Conservation (phyloP, 2,113 vertebrate genomes). For the Hiodon tergisus region DNA sequence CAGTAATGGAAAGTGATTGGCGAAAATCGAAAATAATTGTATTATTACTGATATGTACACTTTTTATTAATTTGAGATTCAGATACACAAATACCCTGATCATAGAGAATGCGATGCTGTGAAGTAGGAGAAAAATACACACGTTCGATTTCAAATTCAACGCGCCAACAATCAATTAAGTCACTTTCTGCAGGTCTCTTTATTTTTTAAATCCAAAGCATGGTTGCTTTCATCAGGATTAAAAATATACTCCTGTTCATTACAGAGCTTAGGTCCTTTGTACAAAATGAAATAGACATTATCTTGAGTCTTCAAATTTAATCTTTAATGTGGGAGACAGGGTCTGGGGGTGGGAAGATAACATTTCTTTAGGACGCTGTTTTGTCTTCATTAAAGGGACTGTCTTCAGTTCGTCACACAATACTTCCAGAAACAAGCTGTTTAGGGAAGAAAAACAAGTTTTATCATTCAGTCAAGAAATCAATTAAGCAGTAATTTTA, state of each 20-base stretch:
- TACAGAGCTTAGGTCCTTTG: constrained; percentile 9
- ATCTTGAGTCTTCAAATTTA: constrained; percentile 12
- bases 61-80: no score
- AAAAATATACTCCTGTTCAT: constrained; percentile 58
- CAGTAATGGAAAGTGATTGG: no score
- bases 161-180: constrained; percentile 7
- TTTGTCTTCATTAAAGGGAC: background rate
- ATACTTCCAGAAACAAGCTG: constrained; percentile 80
- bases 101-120: background rate
- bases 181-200: constrained; percentile 41
- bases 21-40: no score
- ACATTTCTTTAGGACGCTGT: constrained; percentile 11
- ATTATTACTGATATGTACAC: no score
- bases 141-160: constrained; percentile 11
- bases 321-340: constrained; percentile 23
- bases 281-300: constrained; percentile 34
- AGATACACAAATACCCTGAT: no score
- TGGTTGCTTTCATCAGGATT: constrained; percentile 32
- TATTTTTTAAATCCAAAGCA: constrained; percentile 46
- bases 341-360: constrained; percentile 9
- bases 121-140: background rate
- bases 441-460: background rate
- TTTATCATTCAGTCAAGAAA: background rate
- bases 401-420: constrained; percentile 66
- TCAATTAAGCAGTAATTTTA: background rate